These are phyloP conservation scores for Erebia palarica DNA, from an alignment of 2,888 invertebrate species.

Conservation along the genomic window DNA sequence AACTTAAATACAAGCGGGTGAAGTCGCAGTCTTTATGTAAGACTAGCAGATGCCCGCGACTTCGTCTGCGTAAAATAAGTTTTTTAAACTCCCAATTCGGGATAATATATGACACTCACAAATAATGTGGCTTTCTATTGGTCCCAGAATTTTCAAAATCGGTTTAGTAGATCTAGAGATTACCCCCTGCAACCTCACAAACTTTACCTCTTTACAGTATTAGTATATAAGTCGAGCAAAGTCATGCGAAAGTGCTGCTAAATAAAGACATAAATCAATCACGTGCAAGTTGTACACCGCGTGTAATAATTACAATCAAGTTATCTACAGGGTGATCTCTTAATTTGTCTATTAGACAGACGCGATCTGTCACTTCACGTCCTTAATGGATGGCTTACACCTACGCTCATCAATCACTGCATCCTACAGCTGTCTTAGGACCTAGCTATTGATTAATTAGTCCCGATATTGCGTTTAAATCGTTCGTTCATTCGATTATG, in stretches of 20 bases:
- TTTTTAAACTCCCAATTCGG: no score
- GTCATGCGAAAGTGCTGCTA: not conserved
- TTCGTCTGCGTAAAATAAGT: no score
- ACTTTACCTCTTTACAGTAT: no score
- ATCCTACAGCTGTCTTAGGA: constrained; percentile 10
- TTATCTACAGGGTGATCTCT: constrained; percentile 31
- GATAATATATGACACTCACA: no score
- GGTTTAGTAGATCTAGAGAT: no score
- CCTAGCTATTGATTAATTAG: constrained; percentile 13
- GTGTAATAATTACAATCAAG: constrained; percentile 39
- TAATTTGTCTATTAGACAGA: constrained; percentile 33
- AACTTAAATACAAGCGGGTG: no score
- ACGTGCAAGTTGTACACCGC: constrained; percentile 27
- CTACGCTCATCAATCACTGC: constrained; percentile 16
- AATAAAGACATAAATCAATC: constrained; percentile 38
- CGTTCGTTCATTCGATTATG: not conserved
- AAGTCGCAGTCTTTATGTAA: no score
- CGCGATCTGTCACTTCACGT: constrained; percentile 27
- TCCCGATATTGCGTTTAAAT: not conserved
- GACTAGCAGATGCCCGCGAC: no score
- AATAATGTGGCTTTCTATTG: no score
- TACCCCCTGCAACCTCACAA: no score
- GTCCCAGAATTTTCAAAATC: no score
- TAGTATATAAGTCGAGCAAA: not conserved
- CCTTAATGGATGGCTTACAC: constrained; percentile 27